phyloP scores from a whole-genome alignment of 2,113 vertebrate genomes.

The Callopanchax toddi region DNA sequence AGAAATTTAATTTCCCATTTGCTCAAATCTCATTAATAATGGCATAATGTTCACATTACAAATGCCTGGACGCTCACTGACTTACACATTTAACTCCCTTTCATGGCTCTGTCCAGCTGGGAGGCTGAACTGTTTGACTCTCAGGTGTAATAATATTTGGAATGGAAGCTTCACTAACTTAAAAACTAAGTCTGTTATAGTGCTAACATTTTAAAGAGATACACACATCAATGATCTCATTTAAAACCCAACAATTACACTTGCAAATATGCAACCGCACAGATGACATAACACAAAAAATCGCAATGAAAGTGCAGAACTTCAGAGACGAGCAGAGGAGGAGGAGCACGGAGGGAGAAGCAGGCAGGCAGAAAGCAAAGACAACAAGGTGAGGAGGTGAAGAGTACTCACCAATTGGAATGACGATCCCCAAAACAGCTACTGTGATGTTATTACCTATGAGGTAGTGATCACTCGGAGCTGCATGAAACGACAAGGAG shows the following conservation, averaged over 20 bases:
- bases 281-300: not conserved
- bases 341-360: conserved; percentile 62
- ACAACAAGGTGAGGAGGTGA: conserved; percentile 32
- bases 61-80: conserved; percentile 9
- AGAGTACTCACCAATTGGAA: conserved; percentile 90
- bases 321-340: conserved; percentile 35
- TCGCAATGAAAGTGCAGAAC: conserved; percentile 35
- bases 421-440: conserved; percentile 91
- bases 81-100: conserved; percentile 14
- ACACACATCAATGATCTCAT: not conserved
- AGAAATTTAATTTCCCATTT: conserved; percentile 35
- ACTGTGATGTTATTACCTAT: conserved; percentile 92
- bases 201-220: not conserved
- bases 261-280: not conserved
- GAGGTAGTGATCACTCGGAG: conserved; percentile 85
- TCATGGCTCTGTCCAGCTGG: conserved; percentile 30
- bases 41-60: conserved; percentile 42
- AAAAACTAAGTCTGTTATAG: not conserved
- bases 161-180: not conserved
- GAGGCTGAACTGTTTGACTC: too few relatives aligned
- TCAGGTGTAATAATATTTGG: conserved; percentile 25
- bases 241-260: conserved; percentile 15
- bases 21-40: conserved; percentile 43
- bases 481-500: conserved; percentile 71
- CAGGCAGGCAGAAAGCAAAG: conserved; percentile 49